Percentiles rank a stretch among this genome's conserved stretches.
These are phyloP conservation scores for Lepus townsendii DNA, from an alignment of 2,797 vertebrate genomes.

Conservation along the genomic window DNA sequence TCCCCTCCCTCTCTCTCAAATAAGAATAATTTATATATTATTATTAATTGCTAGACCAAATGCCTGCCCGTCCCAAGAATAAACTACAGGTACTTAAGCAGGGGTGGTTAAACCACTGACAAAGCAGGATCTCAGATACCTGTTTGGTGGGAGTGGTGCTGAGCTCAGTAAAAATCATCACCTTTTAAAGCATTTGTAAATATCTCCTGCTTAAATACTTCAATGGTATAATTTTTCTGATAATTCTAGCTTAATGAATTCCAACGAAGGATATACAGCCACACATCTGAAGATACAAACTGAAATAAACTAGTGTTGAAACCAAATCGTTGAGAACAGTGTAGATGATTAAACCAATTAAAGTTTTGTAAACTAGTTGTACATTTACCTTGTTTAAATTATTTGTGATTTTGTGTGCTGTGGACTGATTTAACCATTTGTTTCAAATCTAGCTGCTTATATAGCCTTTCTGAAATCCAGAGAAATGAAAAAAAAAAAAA, in stretches of 20 bases:
- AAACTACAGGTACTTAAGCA: neutral
- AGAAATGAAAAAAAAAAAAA: slow-evolving; percentile 5
- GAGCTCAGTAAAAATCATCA: neutral
- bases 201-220: slow-evolving; percentile 26
- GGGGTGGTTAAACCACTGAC: neutral
- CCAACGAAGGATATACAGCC: neutral
- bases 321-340: neutral
- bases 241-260: neutral
- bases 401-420: slow-evolving; percentile 16
- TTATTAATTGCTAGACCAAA: too few relatives aligned
- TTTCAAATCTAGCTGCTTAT: slow-evolving; percentile 15
- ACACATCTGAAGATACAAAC: neutral
- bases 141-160: neutral
- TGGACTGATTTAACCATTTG: neutral
- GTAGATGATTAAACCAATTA: neutral
- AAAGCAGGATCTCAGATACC: neutral
- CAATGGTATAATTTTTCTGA: neutral
- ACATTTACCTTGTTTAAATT: neutral
- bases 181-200: neutral
- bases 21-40: too few relatives aligned
- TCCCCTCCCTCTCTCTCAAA: too few relatives aligned
- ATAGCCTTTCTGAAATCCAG: slow-evolving; percentile 10
- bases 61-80: too few relatives aligned
- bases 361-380: neutral
- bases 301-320: slow-evolving; percentile 18